Base-by-base conservation (phyloP, 2,888 invertebrate genomes). In the Pachycephus smyrnensis region DNA sequence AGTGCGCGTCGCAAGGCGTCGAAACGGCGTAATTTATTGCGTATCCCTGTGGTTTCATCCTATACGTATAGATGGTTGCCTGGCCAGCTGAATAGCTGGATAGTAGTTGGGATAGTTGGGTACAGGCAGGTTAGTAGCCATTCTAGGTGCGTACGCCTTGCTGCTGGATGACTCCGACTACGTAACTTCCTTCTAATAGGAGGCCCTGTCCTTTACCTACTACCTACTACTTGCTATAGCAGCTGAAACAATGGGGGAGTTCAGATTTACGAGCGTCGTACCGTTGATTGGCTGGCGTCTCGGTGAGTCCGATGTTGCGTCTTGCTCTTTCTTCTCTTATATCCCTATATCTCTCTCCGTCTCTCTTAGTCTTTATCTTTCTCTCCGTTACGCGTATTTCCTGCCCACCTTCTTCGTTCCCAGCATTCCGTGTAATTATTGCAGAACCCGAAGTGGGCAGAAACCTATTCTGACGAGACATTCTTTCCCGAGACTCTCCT, bases 381-480 rank as follows among this genome's bases (percentile, higher is more conserved):
- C 12, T 23, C 31, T 4, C 6, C 12, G 15, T 55, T 55, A 12
- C 75, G 69, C 82, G 81, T 85, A 86, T 87, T 86, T 87, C 86
- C 82, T 80, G 80, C 80, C 37, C 12, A 37, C 69, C 69, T n/a
- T 31, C n/a, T 31, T 31, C 30, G 69, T n/a, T 69, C 32, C 31
- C 12, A 15, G 71, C 71, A 71, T 74, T 55, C 68, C 75, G 69
- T 82, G 82, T 84, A 86, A 86, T 86, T 87, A 87, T 83, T 81
- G 80, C 80, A 76, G 79, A 85, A 80, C 79, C 37, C 40, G 31
- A 40, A 78, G 80, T 37, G 55, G 75, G 37, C 68, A 80, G 83
- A 80, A 84, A 82, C 81, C 79, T 83, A 85, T 86, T 85, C 81
- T 75, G 82, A 80, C 80, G 71, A 82, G 77, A 81, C 80, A 80